Base-by-base conservation (phyloP, 2,888 invertebrate species). In the Ptychoptera contaminata region DNA sequence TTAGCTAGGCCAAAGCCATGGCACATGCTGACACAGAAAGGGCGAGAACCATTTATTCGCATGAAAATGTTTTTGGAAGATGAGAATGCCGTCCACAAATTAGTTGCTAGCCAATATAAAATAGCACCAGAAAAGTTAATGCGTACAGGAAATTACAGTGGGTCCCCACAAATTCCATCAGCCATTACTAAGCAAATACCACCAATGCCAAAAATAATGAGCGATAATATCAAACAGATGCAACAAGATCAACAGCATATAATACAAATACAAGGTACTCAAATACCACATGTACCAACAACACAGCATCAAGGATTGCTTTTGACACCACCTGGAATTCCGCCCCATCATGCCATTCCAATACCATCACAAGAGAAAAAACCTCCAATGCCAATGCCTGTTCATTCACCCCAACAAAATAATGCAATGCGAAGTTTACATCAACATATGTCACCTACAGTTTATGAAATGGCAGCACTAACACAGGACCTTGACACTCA, bases 61-160 rank as follows among this genome's bases (percentile, higher is more conserved):
- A 96, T 96, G 94, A 91, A 93, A 65, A 90, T 94, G 83, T 96
- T 96, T 67, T 70, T 96, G 52, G 92, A 92, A 66, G 93, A 93
- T 58, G 91, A 92, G 53, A 90, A 91, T 58, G 92, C 92, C 10
- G 91, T 93, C 2, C 92, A 92, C 65, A 92, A 92, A 60, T 68
- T 93, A 52, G 92, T 93, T 16, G 93, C 96, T 50, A 92, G 91
- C 50, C 96, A 96, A 67, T 96, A 96, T 69, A 93, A 94, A 71
- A 94, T 96, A 48, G 93, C 94, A 1, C 94, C 94, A 8, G 96
- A 96, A 67, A 94, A 94, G 65, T 71, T 94, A 46, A 93, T 94
- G 93, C 76, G 94, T 62, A 93, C 92, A 42, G 90, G 90, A 57
- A 88, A 87, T 65, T 91, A 90, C 67, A 87, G 87, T 63, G 86